Evolutionary conservation across 2,113 vertebrate species (phyloP), one percentile per base, ranked within the genome.

Genomic region (Anas platyrhynchos): DNA sequence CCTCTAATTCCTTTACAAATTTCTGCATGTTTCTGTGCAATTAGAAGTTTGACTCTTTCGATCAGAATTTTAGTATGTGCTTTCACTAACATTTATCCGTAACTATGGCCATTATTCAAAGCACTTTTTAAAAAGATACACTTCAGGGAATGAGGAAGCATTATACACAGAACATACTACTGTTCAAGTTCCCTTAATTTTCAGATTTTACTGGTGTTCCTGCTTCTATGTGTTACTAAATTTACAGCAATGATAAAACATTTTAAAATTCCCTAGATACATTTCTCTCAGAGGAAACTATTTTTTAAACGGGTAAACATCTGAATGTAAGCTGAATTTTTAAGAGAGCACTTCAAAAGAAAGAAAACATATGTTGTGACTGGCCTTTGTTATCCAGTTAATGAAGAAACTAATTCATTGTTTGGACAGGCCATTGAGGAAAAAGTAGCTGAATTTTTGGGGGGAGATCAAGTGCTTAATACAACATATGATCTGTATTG

Each of bases 291-390:
- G 75, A 91, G 62, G 84, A 91, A 93, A 56, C 21, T 46, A 38
- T 63, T 82, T 73, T 73, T 41, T 8, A 13, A 59, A 55, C n/a
- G 48, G 78, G 73, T 69, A 93, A 96, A 93, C 73, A 96, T 89
- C 71, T 89, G 77, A 95, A 65, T 36, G 25, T 52, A 90, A 92
- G 69, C 43, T 93, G 69, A 15, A 94, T 87, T 65, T 88, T 78
- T 85, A 79, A 97, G 78, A 77, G 86, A 95, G 84, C 41, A 92
- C 82, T 96, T 97, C 92, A 93, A 96, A 97, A 93, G 77, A 63
- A 94, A 76, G 84, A 93, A 91, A 93, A 14, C 77, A 82, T 68
- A 62, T 88, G 52, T 84, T 82, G 44, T 92, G 67, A 36, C 67
- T 94, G 83, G 63, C 54, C 63, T 68, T 91, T 79, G 26, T 83